Evolutionary conservation across 2,888 invertebrate species (phyloP).

Genomic region (Lypha dubia): DNA sequence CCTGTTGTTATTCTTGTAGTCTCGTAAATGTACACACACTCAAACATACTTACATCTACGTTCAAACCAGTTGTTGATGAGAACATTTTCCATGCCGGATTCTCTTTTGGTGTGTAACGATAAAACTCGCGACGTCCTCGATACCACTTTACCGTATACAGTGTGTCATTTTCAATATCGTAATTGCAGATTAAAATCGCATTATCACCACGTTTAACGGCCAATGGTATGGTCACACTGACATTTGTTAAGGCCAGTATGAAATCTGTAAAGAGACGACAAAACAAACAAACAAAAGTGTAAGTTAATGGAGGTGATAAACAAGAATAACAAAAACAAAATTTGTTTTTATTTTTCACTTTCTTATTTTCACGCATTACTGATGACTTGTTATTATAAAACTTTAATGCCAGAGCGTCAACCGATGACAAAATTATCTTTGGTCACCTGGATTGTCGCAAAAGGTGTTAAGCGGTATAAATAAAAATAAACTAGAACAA

Average conservation of each 20-base stretch:
- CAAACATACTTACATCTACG: conserved; percentile 87
- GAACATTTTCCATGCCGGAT: conserved; percentile 89
- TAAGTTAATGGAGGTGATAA: conserved; percentile 7
- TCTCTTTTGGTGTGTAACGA: conserved; percentile 90
- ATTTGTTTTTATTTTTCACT: conserved; percentile 2
- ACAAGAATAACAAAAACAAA: neutral
- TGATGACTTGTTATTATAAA: conserved; percentile 38
- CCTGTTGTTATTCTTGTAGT: neutral
- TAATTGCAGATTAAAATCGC: conserved; percentile 89
- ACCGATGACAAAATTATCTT: conserved; percentile 4
- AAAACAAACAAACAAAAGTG: conserved; percentile 1
- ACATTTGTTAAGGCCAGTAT: conserved; percentile 85
- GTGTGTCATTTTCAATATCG: conserved; percentile 90
- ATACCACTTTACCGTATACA: conserved; percentile 96
- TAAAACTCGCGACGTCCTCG: conserved; percentile 92
- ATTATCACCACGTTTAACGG: conserved; percentile 87
- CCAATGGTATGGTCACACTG: conserved; percentile 87
- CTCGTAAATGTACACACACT: neutral
- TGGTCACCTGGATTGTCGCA: neutral
- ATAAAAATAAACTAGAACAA: neutral
- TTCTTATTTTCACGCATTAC: conserved; percentile 38
- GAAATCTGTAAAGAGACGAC: conserved; percentile 76
- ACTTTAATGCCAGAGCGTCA: conserved; percentile 19
- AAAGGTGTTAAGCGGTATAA: conserved; percentile 12
- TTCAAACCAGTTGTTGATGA: conserved; percentile 81